Percentiles rank a stretch among this genome's conserved stretches.
Conservation (phyloP, 2,888 invertebrate species). For the Clistopyga incitator region DNA sequence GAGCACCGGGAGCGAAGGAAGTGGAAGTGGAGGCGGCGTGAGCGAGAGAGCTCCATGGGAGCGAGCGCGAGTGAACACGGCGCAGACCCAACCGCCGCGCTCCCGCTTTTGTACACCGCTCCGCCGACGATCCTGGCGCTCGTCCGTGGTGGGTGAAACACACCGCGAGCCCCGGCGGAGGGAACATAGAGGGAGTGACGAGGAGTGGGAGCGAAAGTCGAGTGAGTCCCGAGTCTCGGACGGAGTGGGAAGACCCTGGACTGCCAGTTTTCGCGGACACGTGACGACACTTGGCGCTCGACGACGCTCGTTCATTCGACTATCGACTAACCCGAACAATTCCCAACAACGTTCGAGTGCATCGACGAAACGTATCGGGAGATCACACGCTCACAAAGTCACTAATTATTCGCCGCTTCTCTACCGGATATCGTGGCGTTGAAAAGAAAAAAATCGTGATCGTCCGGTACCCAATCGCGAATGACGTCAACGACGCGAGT, state of each 20-base stretch:
- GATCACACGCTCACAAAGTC: no score
- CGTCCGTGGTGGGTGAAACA: constrained; percentile 32
- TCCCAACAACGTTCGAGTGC: not conserved
- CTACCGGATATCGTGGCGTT: not conserved
- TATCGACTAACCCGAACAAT: not conserved
- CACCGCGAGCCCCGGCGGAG: not conserved
- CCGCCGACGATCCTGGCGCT: constrained; percentile 39
- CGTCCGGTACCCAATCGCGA: not conserved
- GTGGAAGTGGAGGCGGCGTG: constrained; percentile 63
- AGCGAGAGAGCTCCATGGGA: constrained; percentile 39
- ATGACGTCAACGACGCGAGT: constrained; percentile 16
- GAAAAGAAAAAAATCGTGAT: not conserved
- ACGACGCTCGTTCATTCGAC: constrained; percentile 59
- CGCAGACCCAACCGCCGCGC: constrained; percentile 31
- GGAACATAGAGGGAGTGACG: constrained; percentile 46
- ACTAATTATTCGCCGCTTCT: not conserved
- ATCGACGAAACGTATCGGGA: no score
- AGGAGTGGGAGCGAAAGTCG: constrained; percentile 62
- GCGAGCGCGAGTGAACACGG: constrained; percentile 4
- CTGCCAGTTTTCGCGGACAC: constrained; percentile 76
- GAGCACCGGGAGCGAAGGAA: constrained; percentile 20
- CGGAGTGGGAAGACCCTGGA: constrained; percentile 69
- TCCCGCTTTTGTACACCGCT: constrained; percentile 22
- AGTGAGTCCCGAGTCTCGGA: constrained; percentile 63
- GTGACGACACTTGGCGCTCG: constrained; percentile 73